phyloP scores from a whole-genome alignment of 1,140 invertebrate genomes.

The Calliopsis andreniformis region DNA sequence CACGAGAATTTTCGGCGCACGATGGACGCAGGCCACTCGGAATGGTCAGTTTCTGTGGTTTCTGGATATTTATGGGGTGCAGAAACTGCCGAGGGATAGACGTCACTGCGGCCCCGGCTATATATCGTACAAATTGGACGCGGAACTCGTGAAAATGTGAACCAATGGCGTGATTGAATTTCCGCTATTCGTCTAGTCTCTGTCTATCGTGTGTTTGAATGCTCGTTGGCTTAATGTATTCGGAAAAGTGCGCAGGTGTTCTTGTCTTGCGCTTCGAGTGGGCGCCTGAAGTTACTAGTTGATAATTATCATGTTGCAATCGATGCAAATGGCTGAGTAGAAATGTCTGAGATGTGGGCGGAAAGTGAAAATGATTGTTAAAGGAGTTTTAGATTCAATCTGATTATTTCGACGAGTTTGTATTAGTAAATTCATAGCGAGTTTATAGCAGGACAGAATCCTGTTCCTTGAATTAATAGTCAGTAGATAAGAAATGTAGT shows the following conservation, averaged over 20 bases:
- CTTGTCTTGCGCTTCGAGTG: too few species aligned
- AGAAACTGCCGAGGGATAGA: conserved; percentile 38
- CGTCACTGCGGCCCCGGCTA: conserved; percentile 2
- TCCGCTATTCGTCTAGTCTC: conserved; percentile 40
- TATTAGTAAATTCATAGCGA: too few species aligned
- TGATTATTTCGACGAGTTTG: too few species aligned
- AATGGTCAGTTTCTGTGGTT: conserved; percentile 70
- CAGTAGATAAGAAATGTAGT: too few species aligned
- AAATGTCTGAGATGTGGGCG: too few species aligned
- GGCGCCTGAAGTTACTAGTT: too few species aligned
- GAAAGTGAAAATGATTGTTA: too few species aligned
- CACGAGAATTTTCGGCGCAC: conserved; percentile 31
- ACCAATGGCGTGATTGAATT: conserved; percentile 65
- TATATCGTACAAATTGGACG: conserved; percentile 73
- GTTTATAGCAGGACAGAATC: too few species aligned
- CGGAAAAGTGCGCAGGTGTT: background rate
- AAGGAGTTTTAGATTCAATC: too few species aligned
- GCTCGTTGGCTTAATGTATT: conserved; percentile 31
- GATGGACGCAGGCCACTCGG: conserved; percentile 47
- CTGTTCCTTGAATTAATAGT: too few species aligned
- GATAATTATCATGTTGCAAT: too few species aligned
- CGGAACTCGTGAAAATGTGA: conserved; percentile 62
- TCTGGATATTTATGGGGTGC: conserved; percentile 68
- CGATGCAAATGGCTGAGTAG: too few species aligned
- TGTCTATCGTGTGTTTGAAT: conserved; percentile 21